Percentiles rank a stretch among this genome's conserved stretches.
Conservation (phyloP, 2,113 vertebrate genomes). For the Phalacrocorax aristotelis region DNA sequence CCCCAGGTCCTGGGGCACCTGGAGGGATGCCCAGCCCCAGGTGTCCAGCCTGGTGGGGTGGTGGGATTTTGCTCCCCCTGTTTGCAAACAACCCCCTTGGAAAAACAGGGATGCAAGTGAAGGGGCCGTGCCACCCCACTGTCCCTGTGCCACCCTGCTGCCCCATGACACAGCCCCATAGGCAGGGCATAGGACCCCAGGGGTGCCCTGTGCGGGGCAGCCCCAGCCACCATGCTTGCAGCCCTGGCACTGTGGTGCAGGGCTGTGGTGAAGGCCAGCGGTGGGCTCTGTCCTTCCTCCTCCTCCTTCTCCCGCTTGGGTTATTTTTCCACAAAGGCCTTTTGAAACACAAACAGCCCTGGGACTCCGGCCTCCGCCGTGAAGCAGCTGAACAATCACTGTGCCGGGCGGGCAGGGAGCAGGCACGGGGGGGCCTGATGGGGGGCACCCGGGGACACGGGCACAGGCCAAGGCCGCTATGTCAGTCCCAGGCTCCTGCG, state of each 20-base stretch:
- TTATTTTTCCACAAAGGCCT: slow-evolving; percentile 69
- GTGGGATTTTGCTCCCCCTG: background rate
- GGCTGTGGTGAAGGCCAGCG: background rate
- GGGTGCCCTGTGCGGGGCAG: background rate
- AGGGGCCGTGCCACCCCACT: rapidly evolving
- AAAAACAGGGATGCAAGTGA: background rate
- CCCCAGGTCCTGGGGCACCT: rapidly evolving
- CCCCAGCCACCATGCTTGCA: background rate
- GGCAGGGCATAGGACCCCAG: background rate
- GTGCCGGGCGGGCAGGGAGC: slow-evolving; percentile 33
- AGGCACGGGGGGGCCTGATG: background rate
- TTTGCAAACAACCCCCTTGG: background rate
- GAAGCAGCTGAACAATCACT: slow-evolving; percentile 67
- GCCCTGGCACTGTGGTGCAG: background rate
- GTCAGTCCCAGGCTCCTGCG: background rate
- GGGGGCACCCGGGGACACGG: slow-evolving; percentile 14
- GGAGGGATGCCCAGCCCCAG: background rate
- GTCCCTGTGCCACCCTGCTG: background rate
- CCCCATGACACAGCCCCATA: background rate
- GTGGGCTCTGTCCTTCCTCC: slow-evolving; percentile 11
- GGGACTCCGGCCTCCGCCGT: slow-evolving; percentile 43
- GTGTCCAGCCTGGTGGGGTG: no score
- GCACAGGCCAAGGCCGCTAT: background rate
- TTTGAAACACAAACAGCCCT: slow-evolving; percentile 65
- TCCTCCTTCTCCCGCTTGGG: background rate